phyloP scores from a whole-genome alignment of 2,113 vertebrate species.

The Apistogramma diplotaenia region DNA sequence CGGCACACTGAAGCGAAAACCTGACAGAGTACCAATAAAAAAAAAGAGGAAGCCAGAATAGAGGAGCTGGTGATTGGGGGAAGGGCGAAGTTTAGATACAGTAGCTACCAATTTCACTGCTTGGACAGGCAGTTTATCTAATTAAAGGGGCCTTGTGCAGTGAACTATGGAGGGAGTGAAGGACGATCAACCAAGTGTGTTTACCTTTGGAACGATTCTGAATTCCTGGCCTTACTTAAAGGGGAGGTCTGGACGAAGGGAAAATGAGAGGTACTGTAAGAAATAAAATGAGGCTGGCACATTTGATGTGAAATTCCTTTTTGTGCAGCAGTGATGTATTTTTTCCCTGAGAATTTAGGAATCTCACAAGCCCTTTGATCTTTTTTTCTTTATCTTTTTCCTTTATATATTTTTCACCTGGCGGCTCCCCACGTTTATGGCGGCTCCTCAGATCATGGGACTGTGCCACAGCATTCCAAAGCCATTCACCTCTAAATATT shows the following conservation, averaged over 20 bases:
- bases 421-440: not conserved
- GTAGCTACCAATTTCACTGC: slow-evolving; percentile 24
- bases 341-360: not conserved
- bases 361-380: not conserved
- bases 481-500: not conserved
- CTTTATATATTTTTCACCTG: not conserved
- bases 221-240: slow-evolving; percentile 27
- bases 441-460: not conserved
- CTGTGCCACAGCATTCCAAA: not conserved
- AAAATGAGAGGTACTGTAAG: not conserved
- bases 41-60: not conserved
- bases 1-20: not conserved
- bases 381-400: not conserved
- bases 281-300: not conserved
- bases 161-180: slow-evolving; percentile 31
- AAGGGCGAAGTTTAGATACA: slow-evolving; percentile 15
- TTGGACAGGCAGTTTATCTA: slow-evolving; percentile 43
- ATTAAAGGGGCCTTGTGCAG: slow-evolving; percentile 26
- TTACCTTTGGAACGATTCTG: slow-evolving; percentile 18
- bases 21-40: not conserved
- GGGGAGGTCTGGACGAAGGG: not conserved
- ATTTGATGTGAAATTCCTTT: not conserved
- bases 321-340: not conserved
- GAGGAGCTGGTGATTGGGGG: not conserved
- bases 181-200: slow-evolving; percentile 24